Evolutionary conservation across 1,140 invertebrate species (phyloP), one percentile per base, ranked within the genome.

Genomic region (Diorhabda carinulata): DNA sequence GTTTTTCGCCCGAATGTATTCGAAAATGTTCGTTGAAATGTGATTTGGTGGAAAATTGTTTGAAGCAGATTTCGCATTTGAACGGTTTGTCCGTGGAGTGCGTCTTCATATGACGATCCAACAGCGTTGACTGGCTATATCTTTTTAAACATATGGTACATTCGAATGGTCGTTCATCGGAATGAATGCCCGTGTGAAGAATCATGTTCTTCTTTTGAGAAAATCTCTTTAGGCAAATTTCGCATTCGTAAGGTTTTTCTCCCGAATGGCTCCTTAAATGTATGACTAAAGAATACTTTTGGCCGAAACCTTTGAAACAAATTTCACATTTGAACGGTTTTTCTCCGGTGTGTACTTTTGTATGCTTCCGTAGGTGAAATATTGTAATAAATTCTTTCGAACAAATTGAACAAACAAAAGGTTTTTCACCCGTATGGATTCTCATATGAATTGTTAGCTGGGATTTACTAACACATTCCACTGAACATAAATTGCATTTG

Each of bases 201-300:
- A 43, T 62, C 61, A 42, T n/a, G n/a, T 8, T 62, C 5, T n/a
- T 62, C n/a, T 43, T 62, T 43, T 43, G 61, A 43, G 40, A 43
- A 43, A 62, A 62, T 62, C 63, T 57, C 80, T 92, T 93, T 4
- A 85, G 84, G 75, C 92, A 94, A 57, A 87, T 85, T 0, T 82
- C 83, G 73, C 91, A 87, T 68, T 86, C 79, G 76, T 89, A 89
- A 0, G 89, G 89, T 59, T 86, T 77, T 71, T 90, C 87, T 3
- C 87, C 87, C 0, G 91, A 92, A 72, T 93, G 92, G 25, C 75
- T 78, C 10, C 77, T 68, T 57, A 75, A 67, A 63, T 80, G 79
- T n/a, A 75, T 57, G 67, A 78, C 75, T 60, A 80, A 70, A 70
- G 78, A 76, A 72, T 74, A 74, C 5, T 73, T 76, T 58, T 79